phyloP scores from a whole-genome alignment of 2,113 vertebrate genomes.

The Cavia aperea region DNA sequence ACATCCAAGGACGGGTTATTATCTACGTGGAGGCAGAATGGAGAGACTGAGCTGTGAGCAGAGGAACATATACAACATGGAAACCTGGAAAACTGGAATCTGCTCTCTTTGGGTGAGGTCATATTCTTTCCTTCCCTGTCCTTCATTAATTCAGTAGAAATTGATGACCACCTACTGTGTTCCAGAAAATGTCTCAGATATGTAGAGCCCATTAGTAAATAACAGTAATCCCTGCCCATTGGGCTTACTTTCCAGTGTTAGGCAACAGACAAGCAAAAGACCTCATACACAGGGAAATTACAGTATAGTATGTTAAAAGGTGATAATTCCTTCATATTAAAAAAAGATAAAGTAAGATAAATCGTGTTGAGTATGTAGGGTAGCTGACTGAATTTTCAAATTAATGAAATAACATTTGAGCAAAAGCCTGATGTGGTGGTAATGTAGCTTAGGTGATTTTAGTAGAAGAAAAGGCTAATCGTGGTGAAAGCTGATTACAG shows the following conservation, averaged over 20 bases:
- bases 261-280: background rate
- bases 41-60: background rate
- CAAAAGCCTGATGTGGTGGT: background rate
- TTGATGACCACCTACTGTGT: background rate
- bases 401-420: background rate
- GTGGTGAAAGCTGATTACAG: background rate
- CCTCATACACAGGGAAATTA: background rate
- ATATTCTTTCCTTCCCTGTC: background rate
- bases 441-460: background rate
- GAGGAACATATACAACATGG: background rate
- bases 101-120: background rate
- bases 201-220: background rate
- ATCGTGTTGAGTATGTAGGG: background rate
- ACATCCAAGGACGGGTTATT: background rate
- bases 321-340: background rate
- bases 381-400: slow-evolving; percentile 16
- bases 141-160: background rate
- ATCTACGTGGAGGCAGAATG: background rate
- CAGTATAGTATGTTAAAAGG: background rate
- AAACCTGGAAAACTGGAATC: background rate
- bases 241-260: background rate
- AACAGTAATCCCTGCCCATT: background rate
- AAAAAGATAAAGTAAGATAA: background rate
- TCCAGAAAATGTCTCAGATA: background rate
- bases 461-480: background rate